Conservation (phyloP, 2,797 vertebrate genomes). For the Gambusia yucatana region DNA sequence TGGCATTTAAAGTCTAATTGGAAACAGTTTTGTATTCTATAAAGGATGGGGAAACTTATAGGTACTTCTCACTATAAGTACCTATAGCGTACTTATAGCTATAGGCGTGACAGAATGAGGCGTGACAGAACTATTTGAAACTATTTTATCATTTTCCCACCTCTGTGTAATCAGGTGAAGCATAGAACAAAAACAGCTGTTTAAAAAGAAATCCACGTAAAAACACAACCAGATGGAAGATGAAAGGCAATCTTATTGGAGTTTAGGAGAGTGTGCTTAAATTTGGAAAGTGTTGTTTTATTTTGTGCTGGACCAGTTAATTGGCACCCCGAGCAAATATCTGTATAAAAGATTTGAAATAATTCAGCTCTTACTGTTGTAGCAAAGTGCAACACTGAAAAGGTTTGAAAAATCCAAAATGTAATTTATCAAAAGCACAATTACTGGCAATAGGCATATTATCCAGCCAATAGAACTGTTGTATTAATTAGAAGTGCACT, state of each 20-base stretch:
- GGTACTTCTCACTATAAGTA: conserved; percentile 22
- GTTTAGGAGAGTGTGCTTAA: conserved; percentile 47
- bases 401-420: not conserved
- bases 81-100: no score
- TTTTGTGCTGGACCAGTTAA: not conserved
- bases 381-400: not conserved
- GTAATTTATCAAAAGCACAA: not conserved
- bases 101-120: conserved; percentile 58
- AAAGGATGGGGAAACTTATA: conserved; percentile 45
- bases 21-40: conserved; percentile 70
- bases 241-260: conserved; percentile 46
- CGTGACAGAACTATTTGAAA: conserved; percentile 60
- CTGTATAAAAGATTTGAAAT: not conserved
- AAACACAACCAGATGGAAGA: conserved; percentile 31
- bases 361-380: not conserved
- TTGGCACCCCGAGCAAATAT: not conserved
- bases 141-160: conserved; percentile 35
- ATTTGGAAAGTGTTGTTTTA: conserved; percentile 2
- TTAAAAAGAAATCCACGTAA: conserved; percentile 37
- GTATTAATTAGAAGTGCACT: no score
- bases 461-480: no score
- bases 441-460: not conserved
- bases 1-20: conserved; percentile 79
- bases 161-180: conserved; percentile 49
- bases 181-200: conserved; percentile 59